Evolutionary conservation across 2,113 vertebrate species (phyloP).

Genomic region (Heteronetta atricapilla): DNA sequence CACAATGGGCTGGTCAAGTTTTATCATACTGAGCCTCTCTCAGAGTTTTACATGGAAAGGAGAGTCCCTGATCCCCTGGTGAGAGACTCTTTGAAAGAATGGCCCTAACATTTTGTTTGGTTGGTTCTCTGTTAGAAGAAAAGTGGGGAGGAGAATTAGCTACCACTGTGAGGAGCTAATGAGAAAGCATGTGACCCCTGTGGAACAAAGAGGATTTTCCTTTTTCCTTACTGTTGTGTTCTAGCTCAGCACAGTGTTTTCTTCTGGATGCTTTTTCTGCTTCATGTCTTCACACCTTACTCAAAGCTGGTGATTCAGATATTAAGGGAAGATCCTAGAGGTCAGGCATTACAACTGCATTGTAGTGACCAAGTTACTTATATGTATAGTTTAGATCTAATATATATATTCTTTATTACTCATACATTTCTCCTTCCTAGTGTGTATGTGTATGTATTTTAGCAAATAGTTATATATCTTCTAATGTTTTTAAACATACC

Average conservation of each 20-base stretch:
- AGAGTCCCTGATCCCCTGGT: background rate
- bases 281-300: accelerated
- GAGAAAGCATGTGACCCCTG: background rate
- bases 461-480: background rate
- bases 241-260: background rate
- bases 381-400: background rate
- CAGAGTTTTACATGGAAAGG: background rate
- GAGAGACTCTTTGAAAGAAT: background rate
- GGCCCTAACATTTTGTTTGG: background rate
- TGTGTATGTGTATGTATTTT: background rate
- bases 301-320: background rate
- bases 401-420: background rate
- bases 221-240: background rate
- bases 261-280: background rate
- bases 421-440: background rate
- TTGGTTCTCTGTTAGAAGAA: background rate
- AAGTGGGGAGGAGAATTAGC: background rate
- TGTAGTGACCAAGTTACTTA: background rate
- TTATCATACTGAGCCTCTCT: background rate
- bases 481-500: background rate
- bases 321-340: background rate
- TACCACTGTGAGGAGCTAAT: accelerated
- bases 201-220: background rate
- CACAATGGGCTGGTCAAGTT: background rate
- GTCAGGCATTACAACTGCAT: background rate